Conservation (phyloP, 2,888 invertebrate genomes). For the Sylvicola fuscatus region DNA sequence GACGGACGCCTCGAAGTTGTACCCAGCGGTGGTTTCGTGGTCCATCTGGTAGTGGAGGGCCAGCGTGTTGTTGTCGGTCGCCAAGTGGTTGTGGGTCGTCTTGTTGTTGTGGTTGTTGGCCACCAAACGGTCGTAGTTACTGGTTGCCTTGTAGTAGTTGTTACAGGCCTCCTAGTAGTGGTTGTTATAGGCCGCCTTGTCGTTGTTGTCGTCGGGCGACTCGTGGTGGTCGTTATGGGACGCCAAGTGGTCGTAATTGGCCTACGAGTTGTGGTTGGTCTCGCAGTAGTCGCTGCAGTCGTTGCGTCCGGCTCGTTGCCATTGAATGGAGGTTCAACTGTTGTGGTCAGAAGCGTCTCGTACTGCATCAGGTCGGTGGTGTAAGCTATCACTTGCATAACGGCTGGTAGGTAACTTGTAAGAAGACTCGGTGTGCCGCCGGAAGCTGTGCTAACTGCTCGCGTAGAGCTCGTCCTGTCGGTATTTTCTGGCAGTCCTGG, state of each 20-base stretch:
- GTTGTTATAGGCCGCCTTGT: slow-evolving; percentile 1
- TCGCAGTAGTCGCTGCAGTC: neutral
- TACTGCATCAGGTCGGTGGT: slow-evolving; percentile 24
- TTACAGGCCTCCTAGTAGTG: neutral
- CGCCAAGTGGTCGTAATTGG: neutral
- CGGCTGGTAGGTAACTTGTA: slow-evolving; percentile 21
- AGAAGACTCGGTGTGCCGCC: slow-evolving; percentile 12
- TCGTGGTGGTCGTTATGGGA: slow-evolving; percentile 1
- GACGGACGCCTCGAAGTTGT: too few species aligned
- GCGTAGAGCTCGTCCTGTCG: neutral
- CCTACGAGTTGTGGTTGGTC: slow-evolving; percentile 5
- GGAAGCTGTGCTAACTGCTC: neutral
- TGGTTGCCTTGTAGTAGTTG: slow-evolving; percentile 2
- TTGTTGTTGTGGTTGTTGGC: slow-evolving; percentile 1
- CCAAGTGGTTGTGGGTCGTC: neutral
- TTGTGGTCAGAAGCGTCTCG: slow-evolving; percentile 19
- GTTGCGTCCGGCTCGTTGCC: slow-evolving; percentile 8
- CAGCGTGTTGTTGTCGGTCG: neutral
- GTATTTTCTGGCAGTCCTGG: slow-evolving; percentile 1
- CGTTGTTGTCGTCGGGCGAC: slow-evolving; percentile 2
- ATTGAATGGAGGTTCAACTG: slow-evolving; percentile 22
- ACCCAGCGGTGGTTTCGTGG: neutral
- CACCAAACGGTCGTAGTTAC: neutral
- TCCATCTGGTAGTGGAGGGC: neutral
- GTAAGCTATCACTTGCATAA: slow-evolving; percentile 25